Evolutionary conservation across 2,888 invertebrate genomes (phyloP), one percentile per base, ranked within the genome.

Genomic region (Leucophenga maculata): DNA sequence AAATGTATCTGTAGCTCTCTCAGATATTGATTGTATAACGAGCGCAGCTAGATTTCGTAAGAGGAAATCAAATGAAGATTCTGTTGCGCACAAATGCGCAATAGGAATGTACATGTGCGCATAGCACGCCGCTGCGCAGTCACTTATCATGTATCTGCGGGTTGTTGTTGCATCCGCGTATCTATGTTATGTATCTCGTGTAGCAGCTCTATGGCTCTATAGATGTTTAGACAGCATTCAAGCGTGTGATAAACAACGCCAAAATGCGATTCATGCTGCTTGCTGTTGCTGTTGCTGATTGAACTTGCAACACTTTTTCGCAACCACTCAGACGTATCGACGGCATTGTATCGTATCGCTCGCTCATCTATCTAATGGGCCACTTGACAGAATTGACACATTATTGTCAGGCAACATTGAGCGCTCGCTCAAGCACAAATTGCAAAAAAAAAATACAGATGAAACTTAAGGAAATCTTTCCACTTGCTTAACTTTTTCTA

Each of bases 351-450:
- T 11, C 60, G 39, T 11, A 55, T 18, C 70, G 44, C 60, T 69
- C 70, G 31, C 22, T 62, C 60, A 46, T 18, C 14, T 32, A 50
- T 76, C 83, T 84, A 80, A 80, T 80, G 84, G 80, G 81, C 76
- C 84, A 77, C 74, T 83, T 82, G 79, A 79, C 77, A 73, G 81
- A 81, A 84, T 84, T 81, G 80, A 84, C 80, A 84, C 83, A 82
- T 81, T 83, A 75, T 77, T 78, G 84, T 78, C 79, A 83, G 74
- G 79, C 83, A 81, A 79, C 77, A 76, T 74, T 78, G 83, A 77
- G 64, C 74, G 77, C 20, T 31, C 59, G 48, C 50, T 65, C 48
- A 32, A 62, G 39, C 67, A 22, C 26, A 62, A 46, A 64, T 26
- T 50, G 50, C 50, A 60, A 60, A 46, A 59, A 59, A 22, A 31